A percentile compares a stretch with the other conserved stretches of the same genome.
phyloP scores from a whole-genome alignment of 2,888 invertebrate genomes.

The Aleiodes alternator region DNA sequence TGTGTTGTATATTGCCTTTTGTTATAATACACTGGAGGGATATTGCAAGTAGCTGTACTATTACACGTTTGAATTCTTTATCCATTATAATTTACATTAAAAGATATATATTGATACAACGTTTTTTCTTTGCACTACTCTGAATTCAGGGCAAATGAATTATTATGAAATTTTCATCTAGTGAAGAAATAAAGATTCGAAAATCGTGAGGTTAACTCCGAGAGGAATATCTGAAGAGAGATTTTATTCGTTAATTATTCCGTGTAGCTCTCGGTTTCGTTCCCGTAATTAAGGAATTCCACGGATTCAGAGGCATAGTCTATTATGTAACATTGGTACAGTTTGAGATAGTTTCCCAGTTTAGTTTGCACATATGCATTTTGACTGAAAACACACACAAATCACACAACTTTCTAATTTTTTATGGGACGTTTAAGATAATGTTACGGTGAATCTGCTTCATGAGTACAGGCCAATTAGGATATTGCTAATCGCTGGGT shows the following conservation, averaged over 20 bases:
- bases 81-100: neutral
- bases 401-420: conserved; percentile 26
- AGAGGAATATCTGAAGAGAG: neutral
- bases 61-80: neutral
- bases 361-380: neutral
- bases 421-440: conserved; percentile 10
- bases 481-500: conserved; percentile 30
- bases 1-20: neutral
- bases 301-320: conserved; percentile 35
- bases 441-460: conserved; percentile 19
- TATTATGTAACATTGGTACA: neutral
- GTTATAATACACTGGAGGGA: neutral
- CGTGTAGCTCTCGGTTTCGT: conserved; percentile 32
- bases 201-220: conserved; percentile 24
- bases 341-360: neutral
- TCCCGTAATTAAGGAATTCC: conserved; percentile 54
- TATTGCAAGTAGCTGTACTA: neutral
- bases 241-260: conserved; percentile 41
- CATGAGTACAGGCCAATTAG: conserved; percentile 30
- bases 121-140: neutral
- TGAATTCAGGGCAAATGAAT: neutral
- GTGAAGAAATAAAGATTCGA: conserved; percentile 23
- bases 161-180: conserved; percentile 15
- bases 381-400: neutral
- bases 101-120: neutral